Evolutionary conservation across 2,113 vertebrate species (phyloP).

Genomic region (Tricholaema leucomelas): DNA sequence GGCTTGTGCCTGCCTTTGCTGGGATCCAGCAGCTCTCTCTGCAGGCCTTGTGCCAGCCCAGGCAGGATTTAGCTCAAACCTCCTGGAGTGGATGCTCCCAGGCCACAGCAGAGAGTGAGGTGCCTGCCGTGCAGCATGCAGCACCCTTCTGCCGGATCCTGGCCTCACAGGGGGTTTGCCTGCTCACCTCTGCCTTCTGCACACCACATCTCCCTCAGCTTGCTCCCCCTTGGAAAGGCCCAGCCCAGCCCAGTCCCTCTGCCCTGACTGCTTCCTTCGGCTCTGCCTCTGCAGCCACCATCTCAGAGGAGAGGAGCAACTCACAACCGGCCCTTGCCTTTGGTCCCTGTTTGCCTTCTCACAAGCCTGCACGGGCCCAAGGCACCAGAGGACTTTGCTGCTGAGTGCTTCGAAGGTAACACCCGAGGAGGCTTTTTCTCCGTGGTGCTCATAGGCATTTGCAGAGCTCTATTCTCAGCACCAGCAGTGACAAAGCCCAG

Average conservation of each 20-base stretch:
- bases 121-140: accelerated
- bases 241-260: neutral
- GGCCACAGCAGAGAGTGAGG: neutral
- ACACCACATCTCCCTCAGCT: neutral
- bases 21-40: neutral
- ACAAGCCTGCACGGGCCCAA: accelerated
- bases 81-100: neutral
- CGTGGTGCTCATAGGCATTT: neutral
- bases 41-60: neutral
- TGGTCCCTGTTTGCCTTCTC: neutral
- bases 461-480: neutral
- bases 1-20: neutral
- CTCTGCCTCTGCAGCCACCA: neutral
- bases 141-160: neutral
- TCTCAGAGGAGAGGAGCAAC: too few species aligned
- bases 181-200: neutral
- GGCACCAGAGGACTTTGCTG: neutral
- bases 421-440: neutral
- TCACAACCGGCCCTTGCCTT: neutral
- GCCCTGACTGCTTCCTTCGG: neutral
- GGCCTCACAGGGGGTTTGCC: neutral
- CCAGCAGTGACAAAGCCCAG: neutral
- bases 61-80: neutral
- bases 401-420: neutral
- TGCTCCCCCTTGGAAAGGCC: neutral